A percentile compares a stretch with the other conserved stretches of the same genome.
phyloP scores from a whole-genome alignment of 2,113 vertebrate species.

The Acanthochromis polyacanthus region DNA sequence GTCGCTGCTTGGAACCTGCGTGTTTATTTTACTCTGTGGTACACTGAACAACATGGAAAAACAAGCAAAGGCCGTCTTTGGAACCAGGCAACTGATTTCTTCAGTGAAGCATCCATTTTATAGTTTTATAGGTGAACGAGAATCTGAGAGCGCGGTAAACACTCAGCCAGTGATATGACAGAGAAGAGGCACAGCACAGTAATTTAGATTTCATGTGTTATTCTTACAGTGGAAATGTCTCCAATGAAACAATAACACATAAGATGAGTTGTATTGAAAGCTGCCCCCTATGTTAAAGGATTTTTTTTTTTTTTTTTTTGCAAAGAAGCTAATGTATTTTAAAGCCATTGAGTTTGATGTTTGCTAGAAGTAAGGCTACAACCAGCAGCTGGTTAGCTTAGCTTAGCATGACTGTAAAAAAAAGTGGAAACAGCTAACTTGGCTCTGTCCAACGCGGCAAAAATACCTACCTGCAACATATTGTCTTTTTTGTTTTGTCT shows the following conservation, averaged over 20 bases:
- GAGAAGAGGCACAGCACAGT: neutral
- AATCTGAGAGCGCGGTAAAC: slow-evolving; percentile 7
- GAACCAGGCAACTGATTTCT: slow-evolving; percentile 24
- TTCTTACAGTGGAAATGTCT: neutral
- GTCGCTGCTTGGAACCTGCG: slow-evolving; percentile 27
- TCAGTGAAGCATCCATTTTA: slow-evolving; percentile 36
- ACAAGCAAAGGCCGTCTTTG: slow-evolving; percentile 40
- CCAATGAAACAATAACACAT: neutral
- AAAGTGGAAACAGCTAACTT: neutral
- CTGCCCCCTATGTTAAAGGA: neutral
- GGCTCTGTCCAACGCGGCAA: neutral
- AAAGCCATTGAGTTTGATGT: neutral
- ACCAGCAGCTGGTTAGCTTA: neutral
- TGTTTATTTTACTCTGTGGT: slow-evolving; percentile 53
- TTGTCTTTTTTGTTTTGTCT: no score
- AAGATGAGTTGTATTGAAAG: neutral
- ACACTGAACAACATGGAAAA: slow-evolving; percentile 29
- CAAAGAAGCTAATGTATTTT: no score
- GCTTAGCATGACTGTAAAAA: neutral
- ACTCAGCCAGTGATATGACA: slow-evolving; percentile 12
- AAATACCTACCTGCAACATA: no score
- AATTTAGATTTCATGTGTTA: slow-evolving; percentile 7
- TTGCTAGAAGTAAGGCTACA: neutral
- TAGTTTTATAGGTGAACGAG: slow-evolving; percentile 19
- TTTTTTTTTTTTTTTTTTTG: no score